Conservation (phyloP, 2,797 vertebrate species). For the Melanotaenia maccullochi region DNA sequence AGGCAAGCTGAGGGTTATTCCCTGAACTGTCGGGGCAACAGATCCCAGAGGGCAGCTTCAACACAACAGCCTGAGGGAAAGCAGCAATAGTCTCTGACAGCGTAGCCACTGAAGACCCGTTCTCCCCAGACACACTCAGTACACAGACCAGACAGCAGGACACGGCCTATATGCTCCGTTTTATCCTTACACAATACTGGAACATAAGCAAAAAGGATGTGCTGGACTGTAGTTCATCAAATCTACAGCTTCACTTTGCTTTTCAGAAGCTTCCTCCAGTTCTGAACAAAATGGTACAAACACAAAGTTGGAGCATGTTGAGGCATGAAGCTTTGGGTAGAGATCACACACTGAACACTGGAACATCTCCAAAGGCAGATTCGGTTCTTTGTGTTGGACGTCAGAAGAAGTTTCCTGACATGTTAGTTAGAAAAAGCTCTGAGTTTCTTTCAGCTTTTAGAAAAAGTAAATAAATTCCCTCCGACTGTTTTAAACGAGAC, state of each 20-base stretch:
- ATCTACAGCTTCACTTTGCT: not conserved
- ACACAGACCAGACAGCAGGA: conserved; percentile 6
- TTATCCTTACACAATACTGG: not conserved
- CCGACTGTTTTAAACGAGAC: too few species aligned
- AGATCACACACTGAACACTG: not conserved
- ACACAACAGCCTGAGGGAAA: conserved; percentile 29
- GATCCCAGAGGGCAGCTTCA: conserved; percentile 24
- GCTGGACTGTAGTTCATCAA: not conserved
- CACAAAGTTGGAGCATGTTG: not conserved
- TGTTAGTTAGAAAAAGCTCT: not conserved
- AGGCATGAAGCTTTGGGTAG: not conserved
- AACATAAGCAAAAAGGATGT: too few species aligned
- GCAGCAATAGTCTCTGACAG: conserved; percentile 6
- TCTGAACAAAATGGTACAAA: not conserved
- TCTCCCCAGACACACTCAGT: conserved; percentile 10
- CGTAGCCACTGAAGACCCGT: conserved; percentile 14
- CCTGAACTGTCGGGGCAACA: conserved; percentile 12
- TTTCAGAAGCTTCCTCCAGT: not conserved
- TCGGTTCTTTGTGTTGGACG: not conserved
- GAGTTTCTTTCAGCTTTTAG: too few species aligned
- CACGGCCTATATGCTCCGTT: not conserved
- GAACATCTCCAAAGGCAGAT: not conserved
- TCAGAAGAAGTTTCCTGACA: not conserved
- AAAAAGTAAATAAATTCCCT: too few species aligned
- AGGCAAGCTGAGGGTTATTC: conserved; percentile 17